Evolutionary conservation across 2,113 vertebrate species (phyloP).

Genomic region (Thamnophis sirtalis): DNA sequence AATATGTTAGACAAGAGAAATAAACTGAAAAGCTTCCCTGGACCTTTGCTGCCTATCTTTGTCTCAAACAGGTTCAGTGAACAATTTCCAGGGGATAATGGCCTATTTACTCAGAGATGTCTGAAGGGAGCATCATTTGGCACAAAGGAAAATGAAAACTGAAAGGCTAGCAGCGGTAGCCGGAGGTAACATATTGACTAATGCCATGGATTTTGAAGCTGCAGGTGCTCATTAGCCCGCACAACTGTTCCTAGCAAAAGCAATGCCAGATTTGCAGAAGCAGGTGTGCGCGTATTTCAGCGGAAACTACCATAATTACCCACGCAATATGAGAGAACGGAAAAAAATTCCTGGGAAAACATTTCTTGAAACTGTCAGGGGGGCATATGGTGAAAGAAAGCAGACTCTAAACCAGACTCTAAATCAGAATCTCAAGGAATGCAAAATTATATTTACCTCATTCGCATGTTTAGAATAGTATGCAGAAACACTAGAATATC

Average conservation of each 20-base stretch:
- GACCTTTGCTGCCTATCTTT: neutral
- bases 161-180: constrained; percentile 12
- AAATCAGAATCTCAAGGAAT: neutral
- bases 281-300: neutral
- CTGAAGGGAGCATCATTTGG: constrained; percentile 14
- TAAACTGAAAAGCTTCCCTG: neutral
- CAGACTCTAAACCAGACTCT: neutral
- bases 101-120: constrained; percentile 17
- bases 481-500: neutral
- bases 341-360: neutral
- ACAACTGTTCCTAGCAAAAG: constrained; percentile 24
- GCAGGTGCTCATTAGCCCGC: constrained; percentile 34
- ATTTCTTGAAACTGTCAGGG: neutral
- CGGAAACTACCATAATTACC: constrained; percentile 20
- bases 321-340: neutral
- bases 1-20: neutral
- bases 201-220: constrained; percentile 35
- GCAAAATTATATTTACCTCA: neutral
- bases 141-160: constrained; percentile 30
- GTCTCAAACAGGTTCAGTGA: constrained; percentile 16
- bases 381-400: neutral
- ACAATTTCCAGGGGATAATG: constrained; percentile 41
- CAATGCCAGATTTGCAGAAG: constrained; percentile 17
- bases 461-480: neutral
- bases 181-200: constrained; percentile 20